Percentiles rank a stretch among this genome's conserved stretches.
Conservation (phyloP, 2,888 invertebrate species). For the Hesperia comma region DNA sequence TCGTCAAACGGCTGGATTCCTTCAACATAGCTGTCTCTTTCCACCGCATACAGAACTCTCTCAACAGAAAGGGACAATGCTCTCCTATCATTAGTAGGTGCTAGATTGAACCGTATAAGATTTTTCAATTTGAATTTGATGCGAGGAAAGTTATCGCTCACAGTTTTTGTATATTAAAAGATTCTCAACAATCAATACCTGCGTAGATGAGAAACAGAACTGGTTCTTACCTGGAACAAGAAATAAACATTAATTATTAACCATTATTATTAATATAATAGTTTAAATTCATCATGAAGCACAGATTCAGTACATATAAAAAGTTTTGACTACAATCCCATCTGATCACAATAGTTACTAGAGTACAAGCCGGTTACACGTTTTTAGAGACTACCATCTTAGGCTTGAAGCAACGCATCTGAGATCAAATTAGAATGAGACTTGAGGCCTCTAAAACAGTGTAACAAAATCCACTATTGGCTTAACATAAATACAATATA, state of each 20-base stretch:
- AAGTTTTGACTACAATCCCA: no score
- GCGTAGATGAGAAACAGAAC: constrained; percentile 35
- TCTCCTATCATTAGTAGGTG: constrained; percentile 39
- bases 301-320: no score
- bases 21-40: constrained; percentile 47
- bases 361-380: no score
- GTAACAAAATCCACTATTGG: no score
- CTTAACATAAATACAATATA: no score
- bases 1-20: constrained; percentile 59
- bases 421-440: no score
- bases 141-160: constrained; percentile 43
- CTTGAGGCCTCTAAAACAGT: no score
- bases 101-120: constrained; percentile 47
- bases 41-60: constrained; percentile 40
- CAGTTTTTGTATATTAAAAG: constrained; percentile 46
- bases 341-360: no score
- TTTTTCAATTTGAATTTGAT: constrained; percentile 50
- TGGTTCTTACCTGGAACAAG: constrained; percentile 47
- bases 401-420: no score
- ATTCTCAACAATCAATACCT: constrained; percentile 42
- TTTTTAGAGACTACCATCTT: no score
- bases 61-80: constrained; percentile 43
- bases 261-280: background rate
- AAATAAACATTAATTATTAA: constrained; percentile 28
- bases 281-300: no score